Base-by-base conservation (phyloP, 1,140 invertebrate species). In the Phortica variegata region DNA sequence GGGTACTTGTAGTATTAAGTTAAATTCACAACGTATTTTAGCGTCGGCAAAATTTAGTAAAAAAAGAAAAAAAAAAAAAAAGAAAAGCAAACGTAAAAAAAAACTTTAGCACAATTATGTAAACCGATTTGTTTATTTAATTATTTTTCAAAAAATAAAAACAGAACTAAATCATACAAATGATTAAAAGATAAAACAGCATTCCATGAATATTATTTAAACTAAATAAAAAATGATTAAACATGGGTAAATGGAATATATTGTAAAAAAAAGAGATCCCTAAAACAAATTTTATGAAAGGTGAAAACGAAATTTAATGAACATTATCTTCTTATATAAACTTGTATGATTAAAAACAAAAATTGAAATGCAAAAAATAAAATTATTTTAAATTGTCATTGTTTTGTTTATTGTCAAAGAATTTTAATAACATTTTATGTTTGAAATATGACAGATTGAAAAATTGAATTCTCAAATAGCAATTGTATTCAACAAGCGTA, bases 1-100 rank as follows among this genome's bases (percentile, higher is more conserved):
- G 56, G 29, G 68, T 69, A 60, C 32, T 49, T 13, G 43, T 68
- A 68, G 69, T 60, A 40, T 51, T 68, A 70, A 68, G 56, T 68
- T 69, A 69, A 70, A 20, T 41, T 55, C 68, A 59, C 66, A 63
- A 61, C 37, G 50, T 65, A 58, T n/a, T n/a, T 53, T 69, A 70
- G 65, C 58, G 60, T 56, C 6, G 65, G 56, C 55, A 69, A 69
- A 68, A 65, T 69, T 69, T 69, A 66, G 63, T 63, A 23, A 65
- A 62, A 62, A 46, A 39, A 50, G 45, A 51, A 40, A 39, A 32
- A 48, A 54, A 47, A 26, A 44, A 10, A 29, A 29, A 44, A 51
- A 42, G 38, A 40, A 38, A 54, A 54, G 46, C 47, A 54, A 21
- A 41, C 44, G 32, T 16, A 39, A 55, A 46, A 16, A 58, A 53